Conservation (phyloP, 2,888 invertebrate genomes). For the Acanthosepion esculentum region DNA sequence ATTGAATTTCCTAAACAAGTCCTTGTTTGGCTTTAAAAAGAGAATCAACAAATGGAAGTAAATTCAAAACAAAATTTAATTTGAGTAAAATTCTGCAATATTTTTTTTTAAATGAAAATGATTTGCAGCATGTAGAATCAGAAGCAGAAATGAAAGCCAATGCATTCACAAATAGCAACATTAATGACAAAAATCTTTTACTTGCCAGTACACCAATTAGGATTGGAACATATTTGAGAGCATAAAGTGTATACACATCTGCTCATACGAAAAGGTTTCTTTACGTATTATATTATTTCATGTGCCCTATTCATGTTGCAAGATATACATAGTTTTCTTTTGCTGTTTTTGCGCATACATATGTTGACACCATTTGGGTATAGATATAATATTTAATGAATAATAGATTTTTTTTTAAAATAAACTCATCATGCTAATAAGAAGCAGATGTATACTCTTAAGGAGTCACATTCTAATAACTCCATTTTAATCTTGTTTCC, state of each 20-base stretch:
- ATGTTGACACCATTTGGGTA: neutral
- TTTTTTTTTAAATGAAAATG: neutral
- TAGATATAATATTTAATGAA: neutral
- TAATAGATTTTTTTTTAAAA: neutral
- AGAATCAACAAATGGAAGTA: constrained; percentile 1
- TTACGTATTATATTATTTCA: constrained; percentile 36
- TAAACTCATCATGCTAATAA: constrained; percentile 8
- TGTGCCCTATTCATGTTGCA: constrained; percentile 12
- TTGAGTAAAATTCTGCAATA: neutral
- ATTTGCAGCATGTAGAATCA: neutral
- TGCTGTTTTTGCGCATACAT: constrained; percentile 1
- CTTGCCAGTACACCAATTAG: constrained; percentile 5
- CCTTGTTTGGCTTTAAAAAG: constrained; percentile 25
- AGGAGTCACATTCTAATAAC: neutral
- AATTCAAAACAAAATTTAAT: neutral
- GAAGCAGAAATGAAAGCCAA: neutral
- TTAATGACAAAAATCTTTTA: neutral
- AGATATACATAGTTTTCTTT: constrained; percentile 35
- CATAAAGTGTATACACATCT: neutral
- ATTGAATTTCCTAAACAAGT: neutral
- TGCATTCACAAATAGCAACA: neutral
- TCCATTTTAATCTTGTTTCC: neutral
- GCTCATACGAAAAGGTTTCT: neutral
- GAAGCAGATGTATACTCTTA: constrained; percentile 40
- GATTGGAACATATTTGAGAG: neutral